Evolutionary conservation across 2,113 vertebrate species (phyloP).

Genomic region (Pelodiscus sinensis): DNA sequence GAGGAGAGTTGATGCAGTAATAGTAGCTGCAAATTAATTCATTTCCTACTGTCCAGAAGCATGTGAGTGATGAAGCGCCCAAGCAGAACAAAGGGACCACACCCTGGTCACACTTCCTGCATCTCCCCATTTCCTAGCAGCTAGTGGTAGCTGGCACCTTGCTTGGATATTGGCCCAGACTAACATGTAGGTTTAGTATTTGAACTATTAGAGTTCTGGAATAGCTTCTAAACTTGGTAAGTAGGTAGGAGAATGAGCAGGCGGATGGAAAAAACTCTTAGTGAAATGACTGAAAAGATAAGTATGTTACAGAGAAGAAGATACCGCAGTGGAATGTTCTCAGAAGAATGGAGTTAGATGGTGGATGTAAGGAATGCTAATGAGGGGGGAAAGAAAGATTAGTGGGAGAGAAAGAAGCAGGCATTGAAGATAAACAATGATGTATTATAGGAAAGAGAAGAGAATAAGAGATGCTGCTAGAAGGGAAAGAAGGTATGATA

Average conservation of each 20-base stretch:
- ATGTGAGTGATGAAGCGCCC: slow-evolving; percentile 45
- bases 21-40: slow-evolving; percentile 57
- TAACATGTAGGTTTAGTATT: slow-evolving; percentile 72
- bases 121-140: slow-evolving; percentile 23
- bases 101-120: slow-evolving; percentile 56
- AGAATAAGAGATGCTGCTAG: slow-evolving; percentile 75
- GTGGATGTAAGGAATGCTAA: background rate
- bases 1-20: background rate
- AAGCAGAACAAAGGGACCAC: slow-evolving; percentile 66
- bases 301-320: background rate
- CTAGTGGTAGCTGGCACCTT: background rate
- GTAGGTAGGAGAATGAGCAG: background rate
- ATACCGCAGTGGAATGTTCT: background rate
- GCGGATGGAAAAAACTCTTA: background rate
- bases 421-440: slow-evolving; percentile 71
- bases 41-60: slow-evolving; percentile 57
- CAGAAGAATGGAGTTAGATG: background rate
- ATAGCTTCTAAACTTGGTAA: background rate
- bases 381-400: background rate
- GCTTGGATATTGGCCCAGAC: background rate
- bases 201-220: slow-evolving; percentile 67
- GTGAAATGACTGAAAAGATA: background rate
- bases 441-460: slow-evolving; percentile 73
- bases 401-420: slow-evolving; percentile 67
- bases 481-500: slow-evolving; percentile 72